phyloP scores from a whole-genome alignment of 2,113 vertebrate species.

The Laterallus jamaicensis region DNA sequence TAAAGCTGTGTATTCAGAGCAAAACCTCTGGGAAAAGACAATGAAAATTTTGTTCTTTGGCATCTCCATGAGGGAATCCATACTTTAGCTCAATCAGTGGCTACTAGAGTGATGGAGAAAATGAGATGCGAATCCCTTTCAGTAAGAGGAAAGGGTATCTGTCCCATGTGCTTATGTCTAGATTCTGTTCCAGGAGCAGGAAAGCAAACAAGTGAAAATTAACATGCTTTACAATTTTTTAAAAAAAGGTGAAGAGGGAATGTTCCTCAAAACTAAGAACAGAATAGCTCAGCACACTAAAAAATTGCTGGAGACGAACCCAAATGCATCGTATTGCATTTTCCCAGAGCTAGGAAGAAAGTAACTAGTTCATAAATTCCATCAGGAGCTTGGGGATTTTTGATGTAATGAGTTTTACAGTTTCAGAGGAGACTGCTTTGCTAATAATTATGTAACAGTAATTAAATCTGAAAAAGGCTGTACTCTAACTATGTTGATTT shows the following conservation, averaged over 20 bases:
- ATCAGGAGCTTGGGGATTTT: conserved; percentile 85
- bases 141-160: background rate
- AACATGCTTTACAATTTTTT: background rate
- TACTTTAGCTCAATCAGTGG: background rate
- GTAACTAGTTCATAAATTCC: conserved; percentile 84
- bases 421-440: conserved; percentile 87
- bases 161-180: background rate
- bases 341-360: conserved; percentile 77
- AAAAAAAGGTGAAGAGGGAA: background rate
- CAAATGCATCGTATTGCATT: conserved; percentile 64
- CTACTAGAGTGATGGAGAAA: background rate
- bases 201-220: background rate
- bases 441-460: conserved; percentile 93
- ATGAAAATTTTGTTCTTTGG: background rate
- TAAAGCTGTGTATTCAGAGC: background rate
- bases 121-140: conserved; percentile 2
- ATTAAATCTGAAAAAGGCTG: conserved; percentile 93
- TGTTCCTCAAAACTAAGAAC: background rate
- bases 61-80: background rate
- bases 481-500: conserved; percentile 89
- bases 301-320: conserved; percentile 63
- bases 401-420: conserved; percentile 87
- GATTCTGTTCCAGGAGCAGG: background rate
- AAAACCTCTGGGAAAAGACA: background rate
- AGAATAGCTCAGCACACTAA: background rate